These are phyloP conservation scores for Probosciger aterrimus DNA, from an alignment of 2,113 vertebrate genomes.

Conservation along the genomic window DNA sequence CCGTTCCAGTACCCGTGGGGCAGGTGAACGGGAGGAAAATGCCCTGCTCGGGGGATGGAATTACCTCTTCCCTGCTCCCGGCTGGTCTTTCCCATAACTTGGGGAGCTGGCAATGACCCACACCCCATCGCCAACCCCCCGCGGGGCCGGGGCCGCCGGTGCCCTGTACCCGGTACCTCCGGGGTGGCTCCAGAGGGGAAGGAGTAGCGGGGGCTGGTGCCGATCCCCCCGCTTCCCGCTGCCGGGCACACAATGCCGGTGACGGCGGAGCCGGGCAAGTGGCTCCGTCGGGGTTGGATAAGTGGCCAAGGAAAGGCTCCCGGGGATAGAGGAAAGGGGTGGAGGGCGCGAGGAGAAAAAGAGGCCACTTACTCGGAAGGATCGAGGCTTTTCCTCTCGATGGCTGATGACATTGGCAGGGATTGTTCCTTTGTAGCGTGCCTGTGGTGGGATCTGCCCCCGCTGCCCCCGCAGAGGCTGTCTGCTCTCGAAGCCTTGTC, in stretches of 20 bases:
- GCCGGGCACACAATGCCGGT: neutral
- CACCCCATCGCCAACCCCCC: neutral
- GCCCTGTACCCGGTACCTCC: neutral
- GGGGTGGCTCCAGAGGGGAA: neutral
- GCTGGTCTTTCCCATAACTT: neutral
- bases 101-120: neutral
- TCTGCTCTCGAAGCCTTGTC: conserved; percentile 43
- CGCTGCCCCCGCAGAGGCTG: conserved; percentile 38
- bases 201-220: neutral
- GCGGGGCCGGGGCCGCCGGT: neutral
- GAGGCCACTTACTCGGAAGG: conserved; percentile 87
- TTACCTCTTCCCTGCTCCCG: neutral
- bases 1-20: neutral
- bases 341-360: neutral
- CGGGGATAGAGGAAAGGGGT: neutral
- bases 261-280: neutral
- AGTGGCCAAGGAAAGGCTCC: neutral
- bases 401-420: conserved; percentile 88
- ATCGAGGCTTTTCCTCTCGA: conserved; percentile 95
- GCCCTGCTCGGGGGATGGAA: neutral
- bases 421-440: conserved; percentile 71
- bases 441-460: conserved; percentile 33
- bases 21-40: neutral
- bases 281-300: neutral
- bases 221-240: neutral